Percentiles rank a stretch among this genome's conserved stretches.
phyloP scores from a whole-genome alignment of 2,797 vertebrate genomes.

The Fistularia commersonii region DNA sequence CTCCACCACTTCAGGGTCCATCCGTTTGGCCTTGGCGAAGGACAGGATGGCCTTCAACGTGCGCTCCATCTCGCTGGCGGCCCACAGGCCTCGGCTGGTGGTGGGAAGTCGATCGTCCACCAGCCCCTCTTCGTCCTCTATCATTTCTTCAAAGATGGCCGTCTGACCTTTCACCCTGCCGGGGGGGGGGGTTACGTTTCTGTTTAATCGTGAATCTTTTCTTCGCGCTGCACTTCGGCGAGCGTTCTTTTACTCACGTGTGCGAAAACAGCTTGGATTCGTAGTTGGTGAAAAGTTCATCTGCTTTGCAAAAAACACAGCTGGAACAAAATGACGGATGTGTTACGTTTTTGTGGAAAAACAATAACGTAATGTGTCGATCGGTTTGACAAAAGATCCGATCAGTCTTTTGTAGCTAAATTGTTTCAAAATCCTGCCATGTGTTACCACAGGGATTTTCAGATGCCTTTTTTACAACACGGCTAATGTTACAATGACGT shows the following conservation, averaged over 20 bases:
- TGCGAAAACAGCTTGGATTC: slow-evolving; percentile 97
- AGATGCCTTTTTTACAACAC: too few species aligned
- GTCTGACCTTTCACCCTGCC: slow-evolving; percentile 93
- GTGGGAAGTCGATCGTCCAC: slow-evolving; percentile 93
- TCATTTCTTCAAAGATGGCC: slow-evolving; percentile 98
- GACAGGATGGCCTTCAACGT: slow-evolving; percentile 89
- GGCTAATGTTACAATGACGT: too few species aligned
- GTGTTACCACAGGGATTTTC: too few species aligned
- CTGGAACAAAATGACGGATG: slow-evolving; percentile 64
- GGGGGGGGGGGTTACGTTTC: neutral
- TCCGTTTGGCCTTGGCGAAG: slow-evolving; percentile 87
- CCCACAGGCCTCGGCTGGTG: slow-evolving; percentile 94
- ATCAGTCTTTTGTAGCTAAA: too few species aligned
- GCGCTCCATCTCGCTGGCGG: slow-evolving; percentile 90
- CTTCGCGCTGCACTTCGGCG: neutral
- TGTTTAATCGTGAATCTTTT: neutral
- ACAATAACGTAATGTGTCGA: neutral
- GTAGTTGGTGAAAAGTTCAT: slow-evolving; percentile 95
- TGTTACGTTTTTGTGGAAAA: too few species aligned
- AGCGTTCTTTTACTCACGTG: slow-evolving; percentile 83
- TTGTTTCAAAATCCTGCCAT: too few species aligned
- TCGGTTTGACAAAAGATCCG: neutral
- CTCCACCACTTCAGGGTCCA: slow-evolving; percentile 84
- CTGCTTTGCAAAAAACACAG: slow-evolving; percentile 97
- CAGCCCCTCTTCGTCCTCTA: slow-evolving; percentile 94